Base-by-base conservation (phyloP, 2,113 vertebrate species). In the Patagioenas fasciata region DNA sequence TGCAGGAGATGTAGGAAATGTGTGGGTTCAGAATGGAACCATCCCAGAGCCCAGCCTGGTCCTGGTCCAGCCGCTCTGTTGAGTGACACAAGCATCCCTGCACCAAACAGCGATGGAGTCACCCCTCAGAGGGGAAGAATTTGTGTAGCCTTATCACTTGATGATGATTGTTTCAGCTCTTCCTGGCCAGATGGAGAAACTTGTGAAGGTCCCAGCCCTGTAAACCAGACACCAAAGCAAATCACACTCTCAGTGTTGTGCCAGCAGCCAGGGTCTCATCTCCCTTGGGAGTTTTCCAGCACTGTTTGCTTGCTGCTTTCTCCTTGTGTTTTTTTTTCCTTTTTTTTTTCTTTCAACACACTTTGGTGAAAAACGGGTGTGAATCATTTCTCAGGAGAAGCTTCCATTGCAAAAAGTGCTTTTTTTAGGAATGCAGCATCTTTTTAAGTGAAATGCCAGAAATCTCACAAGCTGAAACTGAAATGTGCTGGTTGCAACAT, bases 401-500 rank as follows among this genome's bases (percentile, higher is more conserved):
- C 75, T 93, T 93, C 84, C 71, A 71, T 85, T 95, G 80, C 89
- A 97, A 90, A 86, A 91, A 80, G 42, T 0, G 32, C 83, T 95
- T 95, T 95, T 97, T 96, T 95, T 92, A 95, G 96, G 86, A 91
- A 31, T 4, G 24, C 84, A 28, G 89, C 77, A 95, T 92, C 94
- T 95, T 92, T 95, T 31, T 31, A 51, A 93, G 81, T 48, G 69
- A 92, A 96, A 96, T 94, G 95, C 95, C 92, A 97, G 89, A 66
- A 95, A 91, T 96, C 88, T 91, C 88, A 90, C 82, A 87, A 40
- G 69, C 50, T 70, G 38, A 91, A 96, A 80, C 86, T 91, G 95
- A 96, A 97, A 92, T 80, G 90, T 94, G 78, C 93, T 95, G 95
- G 71, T 92, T 95, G 88, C 84, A 95, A 95, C 93, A 96, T 97